phyloP scores from a whole-genome alignment of 2,797 vertebrate genomes.

The Rallus crepitans region DNA sequence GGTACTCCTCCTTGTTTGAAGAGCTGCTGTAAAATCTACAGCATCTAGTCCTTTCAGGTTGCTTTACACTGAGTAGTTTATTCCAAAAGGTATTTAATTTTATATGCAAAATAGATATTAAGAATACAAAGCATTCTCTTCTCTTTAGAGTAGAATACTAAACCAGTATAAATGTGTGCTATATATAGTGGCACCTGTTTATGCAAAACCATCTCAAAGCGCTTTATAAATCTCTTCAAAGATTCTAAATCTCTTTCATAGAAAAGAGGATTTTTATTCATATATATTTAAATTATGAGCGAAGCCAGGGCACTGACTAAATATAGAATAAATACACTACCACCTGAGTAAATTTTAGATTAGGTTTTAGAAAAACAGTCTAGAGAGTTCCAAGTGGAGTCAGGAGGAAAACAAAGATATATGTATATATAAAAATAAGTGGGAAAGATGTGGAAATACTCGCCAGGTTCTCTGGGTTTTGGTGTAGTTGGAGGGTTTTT shows the following conservation, averaged over 20 bases:
- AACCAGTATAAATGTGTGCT: background rate
- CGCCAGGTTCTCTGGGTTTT: background rate
- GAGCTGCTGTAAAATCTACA: background rate
- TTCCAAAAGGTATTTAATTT: background rate
- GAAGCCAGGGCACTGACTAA: slow-evolving; percentile 21
- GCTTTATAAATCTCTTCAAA: slow-evolving; percentile 30
- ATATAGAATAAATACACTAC: slow-evolving; percentile 35
- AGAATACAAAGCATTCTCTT: background rate
- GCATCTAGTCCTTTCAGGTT: background rate
- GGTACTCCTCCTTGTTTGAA: background rate
- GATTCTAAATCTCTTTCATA: background rate
- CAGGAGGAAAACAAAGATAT: background rate
- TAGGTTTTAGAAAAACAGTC: background rate
- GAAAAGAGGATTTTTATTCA: background rate
- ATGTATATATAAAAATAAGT: background rate
- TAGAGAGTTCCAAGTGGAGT: background rate
- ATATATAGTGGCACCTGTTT: background rate
- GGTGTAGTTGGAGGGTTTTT: background rate
- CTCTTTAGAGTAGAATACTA: background rate
- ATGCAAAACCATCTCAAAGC: slow-evolving; percentile 47
- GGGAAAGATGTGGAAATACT: background rate
- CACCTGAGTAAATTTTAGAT: background rate
- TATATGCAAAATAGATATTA: background rate
- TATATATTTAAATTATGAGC: background rate
- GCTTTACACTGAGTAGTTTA: background rate